A percentile compares a stretch with the other conserved stretches of the same genome.
Conservation (phyloP, 1,140 invertebrate species). For the Papilio polyxenes region DNA sequence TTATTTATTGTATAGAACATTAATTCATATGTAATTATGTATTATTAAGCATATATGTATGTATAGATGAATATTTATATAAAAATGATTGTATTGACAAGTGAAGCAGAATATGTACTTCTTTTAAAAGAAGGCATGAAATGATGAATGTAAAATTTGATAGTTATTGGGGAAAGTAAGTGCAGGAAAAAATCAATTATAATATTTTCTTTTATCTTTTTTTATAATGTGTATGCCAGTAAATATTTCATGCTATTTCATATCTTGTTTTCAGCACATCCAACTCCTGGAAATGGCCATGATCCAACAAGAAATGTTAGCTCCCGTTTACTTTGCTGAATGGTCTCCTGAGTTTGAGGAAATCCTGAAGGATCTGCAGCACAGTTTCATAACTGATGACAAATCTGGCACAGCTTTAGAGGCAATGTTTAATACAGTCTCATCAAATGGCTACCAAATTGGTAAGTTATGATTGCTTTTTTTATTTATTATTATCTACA, state of each 20-base stretch:
- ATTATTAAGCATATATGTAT: neutral
- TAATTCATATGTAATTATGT: neutral
- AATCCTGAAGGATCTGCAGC: slow-evolving; percentile 89
- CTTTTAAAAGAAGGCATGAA: too few relatives aligned
- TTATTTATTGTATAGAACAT: neutral
- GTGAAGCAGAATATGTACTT: too few relatives aligned
- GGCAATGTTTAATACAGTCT: slow-evolving; percentile 91
- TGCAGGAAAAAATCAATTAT: too few relatives aligned
- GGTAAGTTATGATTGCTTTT: slow-evolving; percentile 50
- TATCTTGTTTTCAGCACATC: slow-evolving; percentile 83
- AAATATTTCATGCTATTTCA: neutral
- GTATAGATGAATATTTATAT: neutral
- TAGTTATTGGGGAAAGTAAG: too few relatives aligned
- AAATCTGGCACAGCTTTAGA: slow-evolving; percentile 84
- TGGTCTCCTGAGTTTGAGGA: slow-evolving; percentile 87
- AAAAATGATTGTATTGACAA: too few relatives aligned
- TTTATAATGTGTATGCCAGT: too few relatives aligned
- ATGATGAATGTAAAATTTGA: too few relatives aligned
- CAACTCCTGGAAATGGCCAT: slow-evolving; percentile 91
- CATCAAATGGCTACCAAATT: slow-evolving; percentile 89
- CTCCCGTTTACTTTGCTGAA: slow-evolving; percentile 94
- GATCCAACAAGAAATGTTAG: slow-evolving; percentile 88
- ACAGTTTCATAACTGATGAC: slow-evolving; percentile 79
- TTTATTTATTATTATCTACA: too few relatives aligned
- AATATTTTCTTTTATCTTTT: too few relatives aligned